phyloP scores from a whole-genome alignment of 2,797 vertebrate species.

The Distichodus sexfasciatus region DNA sequence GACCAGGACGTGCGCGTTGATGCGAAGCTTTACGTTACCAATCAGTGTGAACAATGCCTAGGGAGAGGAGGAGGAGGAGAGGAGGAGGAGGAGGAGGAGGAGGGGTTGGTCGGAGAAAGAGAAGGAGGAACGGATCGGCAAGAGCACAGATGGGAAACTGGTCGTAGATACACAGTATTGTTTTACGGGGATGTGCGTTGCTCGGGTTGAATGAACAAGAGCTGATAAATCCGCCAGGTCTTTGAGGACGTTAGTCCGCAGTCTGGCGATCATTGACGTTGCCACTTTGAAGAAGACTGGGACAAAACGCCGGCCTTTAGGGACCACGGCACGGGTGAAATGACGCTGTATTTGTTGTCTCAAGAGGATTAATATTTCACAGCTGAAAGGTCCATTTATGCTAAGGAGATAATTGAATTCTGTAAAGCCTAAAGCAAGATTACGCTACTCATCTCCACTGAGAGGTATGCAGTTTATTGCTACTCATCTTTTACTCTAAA shows the following conservation, averaged over 20 bases:
- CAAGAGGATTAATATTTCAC: conserved; percentile 18
- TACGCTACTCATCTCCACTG: too few species aligned
- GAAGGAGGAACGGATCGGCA: conserved; percentile 30
- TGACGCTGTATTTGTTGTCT: conserved; percentile 31
- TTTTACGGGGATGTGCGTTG: neutral
- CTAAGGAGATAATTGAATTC: conserved; percentile 20
- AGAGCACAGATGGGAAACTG: conserved; percentile 19
- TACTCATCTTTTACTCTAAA: too few species aligned
- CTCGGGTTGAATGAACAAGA: neutral
- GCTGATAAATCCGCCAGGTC: neutral
- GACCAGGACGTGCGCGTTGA: conserved; percentile 19
- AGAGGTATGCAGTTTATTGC: too few species aligned
- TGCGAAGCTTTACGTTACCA: conserved; percentile 23
- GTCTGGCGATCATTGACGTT: conserved; percentile 21
- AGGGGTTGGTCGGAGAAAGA: conserved; percentile 14
- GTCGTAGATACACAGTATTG: conserved; percentile 15
- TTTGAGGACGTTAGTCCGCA: conserved; percentile 6
- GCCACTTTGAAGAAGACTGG: conserved; percentile 26
- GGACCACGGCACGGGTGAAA: conserved; percentile 27
- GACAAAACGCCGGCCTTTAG: conserved; percentile 39
- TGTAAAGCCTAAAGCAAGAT: too few species aligned
- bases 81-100: conserved; percentile 2
- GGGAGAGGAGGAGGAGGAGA: conserved; percentile 5
- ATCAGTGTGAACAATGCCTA: conserved; percentile 37
- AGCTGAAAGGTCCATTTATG: neutral